A percentile compares a stretch with the other conserved stretches of the same genome.
These are phyloP conservation scores for Camponotus pennsylvanicus DNA, from an alignment of 1,140 invertebrate species.

Conservation along the genomic window DNA sequence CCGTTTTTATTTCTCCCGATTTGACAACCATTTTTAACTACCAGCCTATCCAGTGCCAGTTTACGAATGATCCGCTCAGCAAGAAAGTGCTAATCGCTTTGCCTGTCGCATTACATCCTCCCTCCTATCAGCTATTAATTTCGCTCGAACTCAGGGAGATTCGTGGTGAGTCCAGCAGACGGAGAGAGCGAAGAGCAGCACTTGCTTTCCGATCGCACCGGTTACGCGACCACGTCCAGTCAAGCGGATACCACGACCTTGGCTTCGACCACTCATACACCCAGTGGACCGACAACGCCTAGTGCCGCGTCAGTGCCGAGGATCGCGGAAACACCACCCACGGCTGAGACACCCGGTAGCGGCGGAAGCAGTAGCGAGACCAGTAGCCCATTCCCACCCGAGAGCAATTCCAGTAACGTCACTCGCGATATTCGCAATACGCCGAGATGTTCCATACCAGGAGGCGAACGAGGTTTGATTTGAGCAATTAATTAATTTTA, in stretches of 20 bases:
- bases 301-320: slow-evolving; percentile 78
- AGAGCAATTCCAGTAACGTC: slow-evolving; percentile 68
- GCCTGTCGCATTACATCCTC: slow-evolving; percentile 25
- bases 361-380: slow-evolving; percentile 88
- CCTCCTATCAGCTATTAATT: slow-evolving; percentile 68
- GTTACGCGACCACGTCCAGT: slow-evolving; percentile 70
- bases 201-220: slow-evolving; percentile 52
- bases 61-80: slow-evolving; percentile 1
- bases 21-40: not conserved
- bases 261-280: slow-evolving; percentile 72
- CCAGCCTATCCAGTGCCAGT: not conserved
- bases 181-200: slow-evolving; percentile 79
- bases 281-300: slow-evolving; percentile 79
- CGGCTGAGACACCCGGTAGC: slow-evolving; percentile 88
- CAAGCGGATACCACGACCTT: slow-evolving; percentile 69
- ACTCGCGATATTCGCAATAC: slow-evolving; percentile 77
- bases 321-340: slow-evolving; percentile 82
- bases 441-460: slow-evolving; percentile 83
- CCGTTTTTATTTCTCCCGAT: slow-evolving; percentile 16
- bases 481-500: not conserved
- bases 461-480: slow-evolving; percentile 81
- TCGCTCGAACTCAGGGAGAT: slow-evolving; percentile 82
- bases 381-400: slow-evolving; percentile 82
- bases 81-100: slow-evolving; percentile 29
- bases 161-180: slow-evolving; percentile 85